Conservation (phyloP, 2,797 vertebrate genomes). For the Chromobotia macracanthus region DNA sequence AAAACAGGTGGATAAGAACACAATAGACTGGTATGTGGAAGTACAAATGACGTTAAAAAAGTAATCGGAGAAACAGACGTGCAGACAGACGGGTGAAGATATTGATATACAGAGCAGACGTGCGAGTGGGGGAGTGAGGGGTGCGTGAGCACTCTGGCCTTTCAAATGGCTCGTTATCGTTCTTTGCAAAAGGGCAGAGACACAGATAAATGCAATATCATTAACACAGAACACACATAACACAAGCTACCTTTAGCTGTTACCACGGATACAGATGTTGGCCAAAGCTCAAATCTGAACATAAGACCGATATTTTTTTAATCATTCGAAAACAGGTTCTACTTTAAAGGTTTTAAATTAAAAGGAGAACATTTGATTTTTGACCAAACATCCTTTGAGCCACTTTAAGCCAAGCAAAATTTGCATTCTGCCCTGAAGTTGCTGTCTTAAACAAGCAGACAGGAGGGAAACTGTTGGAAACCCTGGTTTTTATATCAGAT, state of each 20-base stretch:
- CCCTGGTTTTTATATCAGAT: constrained; percentile 33
- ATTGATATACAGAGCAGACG: constrained; percentile 51
- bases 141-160: constrained; percentile 59
- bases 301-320: background rate
- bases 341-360: constrained; percentile 41
- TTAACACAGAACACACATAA: constrained; percentile 59
- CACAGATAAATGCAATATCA: constrained; percentile 65
- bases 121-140: background rate
- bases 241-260: constrained; percentile 29
- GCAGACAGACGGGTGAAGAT: constrained; percentile 63
- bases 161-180: constrained; percentile 72
- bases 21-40: constrained; percentile 15
- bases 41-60: background rate
- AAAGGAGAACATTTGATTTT: constrained; percentile 20
- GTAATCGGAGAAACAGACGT: constrained; percentile 27
- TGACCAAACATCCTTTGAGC: constrained; percentile 14
- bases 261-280: constrained; percentile 53
- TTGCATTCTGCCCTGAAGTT: constrained; percentile 2
- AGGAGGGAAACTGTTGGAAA: constrained; percentile 20
- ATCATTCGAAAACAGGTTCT: constrained; percentile 21
- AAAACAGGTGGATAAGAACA: background rate
- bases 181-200: constrained; percentile 59
- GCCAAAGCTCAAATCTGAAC: constrained; percentile 29
- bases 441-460: background rate
- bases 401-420: background rate